phyloP scores from a whole-genome alignment of 2,797 vertebrate genomes.

The Pangasius larnaudii region DNA sequence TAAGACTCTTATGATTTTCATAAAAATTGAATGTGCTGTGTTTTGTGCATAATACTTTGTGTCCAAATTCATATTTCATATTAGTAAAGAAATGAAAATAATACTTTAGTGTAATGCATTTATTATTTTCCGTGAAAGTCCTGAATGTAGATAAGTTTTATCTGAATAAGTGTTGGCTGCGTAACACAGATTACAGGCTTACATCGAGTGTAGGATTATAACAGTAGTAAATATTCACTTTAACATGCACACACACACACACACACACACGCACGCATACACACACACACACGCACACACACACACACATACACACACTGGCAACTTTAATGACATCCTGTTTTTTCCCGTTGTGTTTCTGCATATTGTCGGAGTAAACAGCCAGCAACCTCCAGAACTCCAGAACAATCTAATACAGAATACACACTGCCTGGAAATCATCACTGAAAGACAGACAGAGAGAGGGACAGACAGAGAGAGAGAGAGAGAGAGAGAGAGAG shows the following conservation, averaged over 20 bases:
- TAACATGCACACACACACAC: background rate
- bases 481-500: conserved; percentile 1
- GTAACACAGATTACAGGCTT: background rate
- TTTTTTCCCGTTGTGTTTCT: background rate
- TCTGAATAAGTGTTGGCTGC: background rate
- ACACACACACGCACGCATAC: background rate
- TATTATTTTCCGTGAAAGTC: background rate
- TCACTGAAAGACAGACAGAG: conserved; percentile 32
- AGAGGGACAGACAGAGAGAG: background rate
- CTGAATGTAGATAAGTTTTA: background rate
- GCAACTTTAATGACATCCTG: background rate
- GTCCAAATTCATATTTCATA: background rate
- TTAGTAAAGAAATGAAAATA: background rate
- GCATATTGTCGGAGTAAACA: conserved; percentile 2
- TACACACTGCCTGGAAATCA: conserved; percentile 2
- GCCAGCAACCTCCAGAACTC: background rate
- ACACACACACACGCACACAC: background rate
- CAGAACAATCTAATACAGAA: background rate
- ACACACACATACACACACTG: background rate
- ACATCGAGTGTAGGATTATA: background rate
- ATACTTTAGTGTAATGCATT: background rate
- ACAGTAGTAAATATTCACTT: background rate
- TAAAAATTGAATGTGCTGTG: background rate
- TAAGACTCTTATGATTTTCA: background rate
- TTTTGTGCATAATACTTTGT: background rate